These are phyloP conservation scores for Coregonus suidteri DNA, from an alignment of 2,797 vertebrate species.

Conservation along the genomic window DNA sequence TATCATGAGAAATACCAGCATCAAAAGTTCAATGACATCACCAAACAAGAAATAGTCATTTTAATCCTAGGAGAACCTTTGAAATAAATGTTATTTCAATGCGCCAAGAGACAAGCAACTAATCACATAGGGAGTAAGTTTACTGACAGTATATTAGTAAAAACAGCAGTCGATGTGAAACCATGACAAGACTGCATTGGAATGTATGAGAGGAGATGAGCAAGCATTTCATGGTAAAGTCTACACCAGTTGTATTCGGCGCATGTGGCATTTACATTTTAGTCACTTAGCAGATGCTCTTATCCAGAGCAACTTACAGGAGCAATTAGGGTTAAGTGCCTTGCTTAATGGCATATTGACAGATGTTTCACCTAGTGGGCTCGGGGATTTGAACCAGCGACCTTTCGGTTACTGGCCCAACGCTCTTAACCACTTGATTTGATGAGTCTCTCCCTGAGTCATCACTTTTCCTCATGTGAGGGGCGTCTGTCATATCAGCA, in stretches of 20 bases:
- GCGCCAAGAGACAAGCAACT: neutral
- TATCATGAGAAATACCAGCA: neutral
- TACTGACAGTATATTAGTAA: neutral
- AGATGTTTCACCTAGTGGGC: too few species aligned
- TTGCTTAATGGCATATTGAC: too few species aligned
- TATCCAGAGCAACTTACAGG: too few species aligned
- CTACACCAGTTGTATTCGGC: too few species aligned
- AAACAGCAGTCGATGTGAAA: neutral
- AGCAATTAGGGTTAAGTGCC: too few species aligned
- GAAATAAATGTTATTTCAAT: neutral
- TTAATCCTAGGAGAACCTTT: neutral
- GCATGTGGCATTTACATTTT: too few species aligned
- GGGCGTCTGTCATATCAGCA: neutral
- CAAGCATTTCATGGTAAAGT: too few species aligned
- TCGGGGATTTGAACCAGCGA: too few species aligned
- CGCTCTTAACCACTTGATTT: neutral
- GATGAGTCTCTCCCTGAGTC: neutral
- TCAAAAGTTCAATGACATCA: too few species aligned
- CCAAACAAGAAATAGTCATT: too few species aligned
- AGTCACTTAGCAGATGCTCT: too few species aligned
- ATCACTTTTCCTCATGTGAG: neutral
- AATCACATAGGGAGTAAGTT: neutral
- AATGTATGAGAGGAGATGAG: neutral
- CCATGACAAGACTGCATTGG: neutral
- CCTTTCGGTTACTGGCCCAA: too few species aligned